Base-by-base conservation (phyloP, 2,888 invertebrate genomes). In the Trissolcus brochymenae region DNA sequence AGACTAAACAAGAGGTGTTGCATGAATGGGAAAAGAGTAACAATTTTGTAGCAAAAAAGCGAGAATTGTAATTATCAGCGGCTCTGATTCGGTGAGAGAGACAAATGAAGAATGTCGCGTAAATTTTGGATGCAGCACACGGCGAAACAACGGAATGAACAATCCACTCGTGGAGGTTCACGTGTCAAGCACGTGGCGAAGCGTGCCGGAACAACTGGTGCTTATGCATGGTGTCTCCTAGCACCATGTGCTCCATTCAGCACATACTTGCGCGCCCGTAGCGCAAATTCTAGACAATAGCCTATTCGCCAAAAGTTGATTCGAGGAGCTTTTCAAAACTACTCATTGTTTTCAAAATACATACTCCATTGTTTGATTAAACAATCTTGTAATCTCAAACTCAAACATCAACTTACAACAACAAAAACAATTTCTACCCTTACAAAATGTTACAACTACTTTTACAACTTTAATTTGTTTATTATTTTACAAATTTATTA, bases 171-270 rank as follows among this genome's bases (percentile, higher is more conserved):
- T 86, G 83, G 84, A 72, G 56, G 82, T 82, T 82, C 88, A 87
- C 88, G 88, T 87, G 88, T 80, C 82, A 60, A 79, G 82, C 88
- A 87, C 88, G 88, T 88, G 88, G 79, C 85, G 82, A 80, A 86
- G 83, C 81, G 87, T 87, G 88, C 81, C 82, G 72, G 81, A 76
- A 87, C 88, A 88, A 88, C 87, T 87, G 88, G 87, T 87, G 87
- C 86, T 83, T 85, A 65, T 80, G 81, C 78, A 81, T 80, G 82
- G 80, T 76, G 73, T 80, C 78, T 81, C 79, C 81, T 84, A 80
- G 83, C 85, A 83, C 86, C 85, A 84, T 84, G 84, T 87, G 86
- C 81, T 76, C 73, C 81, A 74, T 79, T 80, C 82, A 77, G 65
- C 57, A 56, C 75, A 76, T 78, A 76, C 78, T 78, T 73, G 62